Evolutionary conservation across 2,888 invertebrate species (phyloP), one percentile per base, ranked within the genome.

Genomic region (Choristoneura rosaceana): DNA sequence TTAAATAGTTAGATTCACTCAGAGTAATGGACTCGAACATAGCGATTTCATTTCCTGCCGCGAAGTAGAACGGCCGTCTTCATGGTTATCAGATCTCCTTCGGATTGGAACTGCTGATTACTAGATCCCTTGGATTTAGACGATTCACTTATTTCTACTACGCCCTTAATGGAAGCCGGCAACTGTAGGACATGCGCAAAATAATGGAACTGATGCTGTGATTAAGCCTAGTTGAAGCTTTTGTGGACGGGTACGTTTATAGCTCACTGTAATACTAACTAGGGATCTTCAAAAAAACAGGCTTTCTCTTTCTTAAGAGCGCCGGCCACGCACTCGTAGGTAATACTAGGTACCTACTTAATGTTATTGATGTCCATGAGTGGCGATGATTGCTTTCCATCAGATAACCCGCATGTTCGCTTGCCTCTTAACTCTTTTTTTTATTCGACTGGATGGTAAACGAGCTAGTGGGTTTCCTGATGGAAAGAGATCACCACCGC

Each of bases 71-170:
- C 73, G 73, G 75, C 75, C 75, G 74, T 75, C 76, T 73, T 60
- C 74, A 65, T 74, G 74, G 74, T 79, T 81, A 81, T 81, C 78
- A 78, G 78, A 77, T 78, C 78, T 76, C 76, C 73, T 74, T 77
- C 75, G 76, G 80, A 81, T 81, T 77, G 77, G 76, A 77, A 76
- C 75, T 75, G 69, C 78, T 76, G 80, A 80, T 81, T 78, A 76
- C 78, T 74, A 76, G 75, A 78, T 78, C 80, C 79, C 77, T 76
- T 74, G 77, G 79, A 78, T 80, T 80, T 80, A 77, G 79, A 78
- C 78, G 76, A 76, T 70, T 77, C 76, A 78, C 77, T 80, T 79
- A 78, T 77, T 77, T 77, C 33, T 34, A 45, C 47, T 33, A 45
- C 43, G 43, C 14, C 45, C 62, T 62, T 45, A 62, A 45, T 65